Percentiles rank a stretch among this genome's conserved stretches.
Conservation (phyloP, 1,140 invertebrate species). For the Lasioglossum albipes region DNA sequence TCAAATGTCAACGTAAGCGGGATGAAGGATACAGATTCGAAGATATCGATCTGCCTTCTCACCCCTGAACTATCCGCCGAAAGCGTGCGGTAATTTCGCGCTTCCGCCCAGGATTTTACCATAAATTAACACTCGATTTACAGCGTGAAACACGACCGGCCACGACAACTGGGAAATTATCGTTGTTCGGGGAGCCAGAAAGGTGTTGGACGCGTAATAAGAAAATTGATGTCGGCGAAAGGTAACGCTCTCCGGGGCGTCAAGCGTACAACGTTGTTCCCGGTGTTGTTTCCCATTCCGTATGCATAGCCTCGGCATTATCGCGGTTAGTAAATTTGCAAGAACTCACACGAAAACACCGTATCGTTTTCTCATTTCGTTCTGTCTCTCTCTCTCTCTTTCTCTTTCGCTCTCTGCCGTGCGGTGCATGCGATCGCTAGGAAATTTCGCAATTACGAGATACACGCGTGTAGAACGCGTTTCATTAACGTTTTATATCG, state of each 20-base stretch:
- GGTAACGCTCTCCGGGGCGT: not conserved
- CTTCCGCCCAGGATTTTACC: not conserved
- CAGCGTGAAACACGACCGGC: not conserved
- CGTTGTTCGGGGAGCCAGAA: no score
- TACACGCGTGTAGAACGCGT: slow-evolving; percentile 16
- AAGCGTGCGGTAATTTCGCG: no score
- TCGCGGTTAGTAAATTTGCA: slow-evolving; percentile 39
- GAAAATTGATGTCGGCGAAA: slow-evolving; percentile 31
- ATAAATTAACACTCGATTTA: not conserved
- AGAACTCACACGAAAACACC: slow-evolving; percentile 20
- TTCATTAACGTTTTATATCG: slow-evolving; percentile 3
- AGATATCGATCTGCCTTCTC: not conserved
- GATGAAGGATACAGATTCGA: not conserved
- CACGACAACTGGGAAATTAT: not conserved
- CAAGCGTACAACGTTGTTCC: slow-evolving; percentile 22
- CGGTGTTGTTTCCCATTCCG: slow-evolving; percentile 9
- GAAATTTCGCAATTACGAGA: slow-evolving; percentile 7
- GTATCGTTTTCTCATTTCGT: slow-evolving; percentile 2
- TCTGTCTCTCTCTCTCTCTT: not conserved
- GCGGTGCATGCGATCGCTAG: no score
- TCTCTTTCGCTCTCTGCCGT: no score
- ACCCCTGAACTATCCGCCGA: not conserved
- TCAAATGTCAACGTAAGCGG: no score
- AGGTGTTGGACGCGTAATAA: slow-evolving; percentile 18
- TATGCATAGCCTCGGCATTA: slow-evolving; percentile 39